Percentiles rank a stretch among this genome's conserved stretches.
Conservation (phyloP, 2,113 vertebrate genomes). For the Salvelinus namaycush region DNA sequence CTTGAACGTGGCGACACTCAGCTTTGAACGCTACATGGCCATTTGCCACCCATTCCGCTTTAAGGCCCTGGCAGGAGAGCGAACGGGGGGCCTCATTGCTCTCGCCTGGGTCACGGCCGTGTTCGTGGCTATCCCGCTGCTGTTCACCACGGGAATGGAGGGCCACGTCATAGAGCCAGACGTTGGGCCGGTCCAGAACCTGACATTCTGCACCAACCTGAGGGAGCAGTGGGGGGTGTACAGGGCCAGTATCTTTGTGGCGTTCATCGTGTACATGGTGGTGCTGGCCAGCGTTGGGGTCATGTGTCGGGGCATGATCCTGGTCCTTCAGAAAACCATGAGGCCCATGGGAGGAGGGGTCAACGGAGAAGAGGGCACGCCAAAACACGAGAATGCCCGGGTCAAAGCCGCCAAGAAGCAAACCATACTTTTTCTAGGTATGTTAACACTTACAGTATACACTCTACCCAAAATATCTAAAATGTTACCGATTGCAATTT, state of each 20-base stretch:
- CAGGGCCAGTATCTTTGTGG: conserved; percentile 80
- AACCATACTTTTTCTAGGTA: conserved; percentile 85
- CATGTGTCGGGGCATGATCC: conserved; percentile 92
- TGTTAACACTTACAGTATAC: conserved; percentile 8
- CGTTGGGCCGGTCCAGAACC: conserved; percentile 59
- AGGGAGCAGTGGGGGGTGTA: conserved; percentile 83
- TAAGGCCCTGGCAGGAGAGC: conserved; percentile 62
- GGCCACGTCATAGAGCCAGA: conserved; percentile 68
- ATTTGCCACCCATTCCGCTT: conserved; percentile 93
- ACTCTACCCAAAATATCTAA: not conserved
- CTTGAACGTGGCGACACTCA: conserved; percentile 89
- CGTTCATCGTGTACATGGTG: conserved; percentile 85
- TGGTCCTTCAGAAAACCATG: conserved; percentile 69
- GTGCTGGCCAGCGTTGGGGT: conserved; percentile 81
- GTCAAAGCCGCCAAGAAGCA: conserved; percentile 81
- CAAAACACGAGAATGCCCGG: conserved; percentile 69
- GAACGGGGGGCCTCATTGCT: conserved; percentile 77
- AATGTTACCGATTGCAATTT: not conserved
- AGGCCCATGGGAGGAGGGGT: conserved; percentile 18
- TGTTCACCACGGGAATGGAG: conserved; percentile 84
- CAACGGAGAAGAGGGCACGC: not conserved
- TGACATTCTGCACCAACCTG: conserved; percentile 91
- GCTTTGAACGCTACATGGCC: conserved; percentile 92
- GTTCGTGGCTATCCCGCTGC: conserved; percentile 84
- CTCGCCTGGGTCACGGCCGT: conserved; percentile 86